Conservation (phyloP, 2,113 vertebrate species). For the Scatophagus argus region DNA sequence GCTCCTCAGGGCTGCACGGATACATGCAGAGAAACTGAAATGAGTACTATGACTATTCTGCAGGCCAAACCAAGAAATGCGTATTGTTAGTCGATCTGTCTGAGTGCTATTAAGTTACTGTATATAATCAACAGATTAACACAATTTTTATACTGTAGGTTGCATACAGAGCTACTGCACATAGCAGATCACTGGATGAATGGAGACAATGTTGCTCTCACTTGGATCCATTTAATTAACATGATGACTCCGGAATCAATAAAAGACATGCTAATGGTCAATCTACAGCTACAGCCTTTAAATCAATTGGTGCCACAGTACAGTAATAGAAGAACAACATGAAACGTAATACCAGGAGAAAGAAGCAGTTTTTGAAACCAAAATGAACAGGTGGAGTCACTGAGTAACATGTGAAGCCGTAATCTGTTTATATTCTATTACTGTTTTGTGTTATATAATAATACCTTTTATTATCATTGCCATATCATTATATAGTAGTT, state of each 20-base stretch:
- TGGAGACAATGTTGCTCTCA: slow-evolving; percentile 25
- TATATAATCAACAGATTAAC: not conserved
- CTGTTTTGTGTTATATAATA: no score
- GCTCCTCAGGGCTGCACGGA: slow-evolving; percentile 51
- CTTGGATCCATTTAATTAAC: slow-evolving; percentile 39
- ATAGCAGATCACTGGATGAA: not conserved
- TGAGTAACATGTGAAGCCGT: not conserved
- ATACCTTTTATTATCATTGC: no score
- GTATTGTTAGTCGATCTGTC: not conserved
- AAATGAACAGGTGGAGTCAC: not conserved
- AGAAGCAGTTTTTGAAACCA: not conserved
- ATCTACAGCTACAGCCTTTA: slow-evolving; percentile 21
- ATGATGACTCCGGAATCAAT: slow-evolving; percentile 39
- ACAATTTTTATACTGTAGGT: not conserved
- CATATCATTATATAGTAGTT: no score
- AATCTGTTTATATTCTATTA: no score
- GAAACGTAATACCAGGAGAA: not conserved
- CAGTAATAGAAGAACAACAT: not conserved
- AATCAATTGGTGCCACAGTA: slow-evolving; percentile 13
- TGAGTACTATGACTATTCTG: slow-evolving; percentile 31
- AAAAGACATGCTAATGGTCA: slow-evolving; percentile 38
- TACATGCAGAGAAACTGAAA: slow-evolving; percentile 63
- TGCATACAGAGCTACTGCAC: slow-evolving; percentile 1
- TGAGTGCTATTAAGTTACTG: not conserved
- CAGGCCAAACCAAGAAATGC: slow-evolving; percentile 29